Conservation (phyloP, 2,797 vertebrate species). For the Buphagus erythrorhynchus region DNA sequence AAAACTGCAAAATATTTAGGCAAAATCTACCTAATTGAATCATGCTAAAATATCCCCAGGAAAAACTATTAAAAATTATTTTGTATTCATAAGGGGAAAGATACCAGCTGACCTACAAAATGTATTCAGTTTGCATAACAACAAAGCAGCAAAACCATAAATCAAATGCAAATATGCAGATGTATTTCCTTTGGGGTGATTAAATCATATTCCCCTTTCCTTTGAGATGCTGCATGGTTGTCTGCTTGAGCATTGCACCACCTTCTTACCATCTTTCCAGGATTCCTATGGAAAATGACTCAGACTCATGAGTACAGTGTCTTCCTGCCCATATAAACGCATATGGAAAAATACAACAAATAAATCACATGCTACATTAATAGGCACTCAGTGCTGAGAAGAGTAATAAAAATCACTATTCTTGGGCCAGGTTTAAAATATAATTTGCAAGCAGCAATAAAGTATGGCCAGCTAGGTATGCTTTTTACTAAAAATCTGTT, state of each 20-base stretch:
- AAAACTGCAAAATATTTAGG: neutral
- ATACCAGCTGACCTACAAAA: neutral
- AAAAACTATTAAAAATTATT: neutral
- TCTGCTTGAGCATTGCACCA: neutral
- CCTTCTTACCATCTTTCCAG: neutral
- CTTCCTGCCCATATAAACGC: neutral
- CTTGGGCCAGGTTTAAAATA: slow-evolving; percentile 7
- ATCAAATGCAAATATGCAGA: slow-evolving; percentile 2
- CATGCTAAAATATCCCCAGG: neutral
- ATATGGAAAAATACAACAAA: neutral
- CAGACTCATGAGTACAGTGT: neutral
- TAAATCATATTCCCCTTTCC: neutral
- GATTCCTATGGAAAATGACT: slow-evolving; percentile 18
- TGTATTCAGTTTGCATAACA: neutral
- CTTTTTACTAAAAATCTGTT: slow-evolving; percentile 38
- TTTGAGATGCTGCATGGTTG: neutral
- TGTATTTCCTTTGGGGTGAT: neutral
- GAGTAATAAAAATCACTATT: slow-evolving; percentile 6
- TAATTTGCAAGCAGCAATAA: slow-evolving; percentile 34
- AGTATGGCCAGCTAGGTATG: neutral
- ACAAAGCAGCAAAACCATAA: slow-evolving; percentile 1
- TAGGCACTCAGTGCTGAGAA: neutral
- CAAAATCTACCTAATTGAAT: neutral
- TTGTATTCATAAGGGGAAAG: neutral
- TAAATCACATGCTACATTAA: slow-evolving; percentile 4